phyloP scores from a whole-genome alignment of 1,140 invertebrate species.

The Atta texana region DNA sequence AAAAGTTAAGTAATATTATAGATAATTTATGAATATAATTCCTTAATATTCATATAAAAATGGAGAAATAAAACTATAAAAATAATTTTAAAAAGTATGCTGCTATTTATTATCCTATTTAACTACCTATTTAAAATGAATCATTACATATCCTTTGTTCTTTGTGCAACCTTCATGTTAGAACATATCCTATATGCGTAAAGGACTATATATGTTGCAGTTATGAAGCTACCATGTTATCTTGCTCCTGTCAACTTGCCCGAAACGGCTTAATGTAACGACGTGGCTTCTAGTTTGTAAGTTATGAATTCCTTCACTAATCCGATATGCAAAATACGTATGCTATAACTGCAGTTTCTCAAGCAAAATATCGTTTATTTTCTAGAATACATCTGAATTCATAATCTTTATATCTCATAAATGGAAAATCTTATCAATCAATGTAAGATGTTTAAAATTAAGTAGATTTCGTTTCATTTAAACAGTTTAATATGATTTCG shows the following conservation, averaged over 20 bases:
- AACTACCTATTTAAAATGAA: neutral
- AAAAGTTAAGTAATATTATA: neutral
- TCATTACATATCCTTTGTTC: neutral
- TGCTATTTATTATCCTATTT: neutral
- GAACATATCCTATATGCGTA: slow-evolving; percentile 8
- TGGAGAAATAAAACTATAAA: neutral
- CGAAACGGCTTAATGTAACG: slow-evolving; percentile 55
- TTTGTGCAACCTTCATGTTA: slow-evolving; percentile 12
- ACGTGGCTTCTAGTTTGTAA: slow-evolving; percentile 50
- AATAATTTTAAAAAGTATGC: neutral
- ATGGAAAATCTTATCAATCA: neutral
- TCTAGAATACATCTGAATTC: slow-evolving; percentile 14
- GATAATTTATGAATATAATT: slow-evolving; percentile 3
- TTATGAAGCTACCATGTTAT: slow-evolving; percentile 49
- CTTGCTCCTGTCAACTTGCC: slow-evolving; percentile 48
- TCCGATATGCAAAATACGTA: slow-evolving; percentile 39
- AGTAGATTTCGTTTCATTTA: slow-evolving; percentile 5
- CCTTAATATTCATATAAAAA: neutral
- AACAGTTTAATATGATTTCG: neutral
- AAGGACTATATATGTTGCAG: slow-evolving; percentile 21
- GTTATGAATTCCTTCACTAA: slow-evolving; percentile 52
- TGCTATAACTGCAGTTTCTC: neutral
- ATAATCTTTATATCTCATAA: neutral
- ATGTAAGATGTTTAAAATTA: neutral
- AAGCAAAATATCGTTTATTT: neutral